Base-by-base conservation (phyloP, 2,888 invertebrate species). In the Diarsia brunnea region DNA sequence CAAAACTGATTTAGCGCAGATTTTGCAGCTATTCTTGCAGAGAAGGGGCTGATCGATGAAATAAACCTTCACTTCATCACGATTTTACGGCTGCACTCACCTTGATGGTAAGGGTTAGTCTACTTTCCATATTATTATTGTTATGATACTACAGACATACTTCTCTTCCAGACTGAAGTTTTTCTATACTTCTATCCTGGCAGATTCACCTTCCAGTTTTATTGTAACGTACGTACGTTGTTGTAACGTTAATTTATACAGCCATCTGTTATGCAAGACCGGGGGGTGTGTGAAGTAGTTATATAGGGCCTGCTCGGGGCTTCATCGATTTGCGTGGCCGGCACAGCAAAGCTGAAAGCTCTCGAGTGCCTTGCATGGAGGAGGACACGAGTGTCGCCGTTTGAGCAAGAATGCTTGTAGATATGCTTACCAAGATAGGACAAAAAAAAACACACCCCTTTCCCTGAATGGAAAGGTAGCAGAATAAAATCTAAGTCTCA, bases 281-380 rank as follows among this genome's bases (percentile, higher is more conserved):
- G 7, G 14, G 69, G 31, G 14, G 27, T 47, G 43, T 47, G 47
- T 43, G 53, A 43, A n/a, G 43, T 10, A 45, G 31, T n/a, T n/a
- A n/a, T n/a, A n/a, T n/a, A n/a, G n/a, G n/a, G n/a, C n/a, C n/a
- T n/a, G n/a, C 53, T 51, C 27, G 65, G 14, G 19, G 38, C 47
- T 67, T 4, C 66, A 78, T 73, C 21, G 73, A 67, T 73, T 66
- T 61, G 53, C 66, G 81, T 66, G 61, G 66, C 27, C 45, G 63
- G 8, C 78, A 7, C 11, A 5, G 38, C 51, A 31, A 45, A 27
- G 8, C 61, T 11, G 19, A n/a, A n/a, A 38, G 27, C 43, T 53
- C 43, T 43, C n/a, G 16, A n/a, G 53, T 38, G 11, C 38, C 47
- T n/a, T 43, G 27, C 51, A 8, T 24, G 21, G 12, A 38, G 11